These are phyloP conservation scores for Tonatia bakeri DNA, from an alignment of 2,113 vertebrate species.

Conservation along the genomic window DNA sequence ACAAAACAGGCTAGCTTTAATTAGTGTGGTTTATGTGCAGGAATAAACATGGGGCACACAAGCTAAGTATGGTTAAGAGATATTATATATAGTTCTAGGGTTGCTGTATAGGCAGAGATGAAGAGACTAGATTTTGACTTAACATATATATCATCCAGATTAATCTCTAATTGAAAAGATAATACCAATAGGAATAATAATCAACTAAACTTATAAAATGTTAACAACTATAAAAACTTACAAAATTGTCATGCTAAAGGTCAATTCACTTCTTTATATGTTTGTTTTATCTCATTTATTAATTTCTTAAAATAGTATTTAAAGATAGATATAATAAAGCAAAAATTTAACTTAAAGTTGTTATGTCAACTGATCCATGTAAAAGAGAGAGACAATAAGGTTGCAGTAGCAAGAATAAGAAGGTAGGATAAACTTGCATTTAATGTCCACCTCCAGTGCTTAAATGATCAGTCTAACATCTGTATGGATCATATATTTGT, in stretches of 20 bases:
- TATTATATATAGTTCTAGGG: not conserved
- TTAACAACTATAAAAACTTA: not conserved
- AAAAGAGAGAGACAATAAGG: not conserved
- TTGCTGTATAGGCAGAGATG: not conserved
- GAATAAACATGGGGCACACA: not conserved
- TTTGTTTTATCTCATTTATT: not conserved
- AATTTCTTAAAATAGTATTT: not conserved
- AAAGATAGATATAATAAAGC: not conserved
- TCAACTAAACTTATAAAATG: not conserved
- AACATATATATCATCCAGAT: not conserved
- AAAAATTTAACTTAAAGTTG: not conserved
- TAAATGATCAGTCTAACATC: not conserved
- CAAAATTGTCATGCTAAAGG: not conserved
- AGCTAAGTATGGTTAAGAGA: not conserved
- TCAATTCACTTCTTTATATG: not conserved
- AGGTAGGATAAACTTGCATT: not conserved
- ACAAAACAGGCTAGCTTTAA: not conserved
- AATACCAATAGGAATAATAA: not conserved
- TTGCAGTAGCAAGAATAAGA: not conserved
- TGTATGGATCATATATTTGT: not conserved
- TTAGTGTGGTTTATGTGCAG: not conserved
- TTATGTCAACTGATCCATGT: not conserved
- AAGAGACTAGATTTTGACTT: not conserved
- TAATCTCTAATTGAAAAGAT: not conserved
- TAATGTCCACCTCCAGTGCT: not conserved